phyloP scores from a whole-genome alignment of 2,888 invertebrate species.

The Crossocerus cetratus region DNA sequence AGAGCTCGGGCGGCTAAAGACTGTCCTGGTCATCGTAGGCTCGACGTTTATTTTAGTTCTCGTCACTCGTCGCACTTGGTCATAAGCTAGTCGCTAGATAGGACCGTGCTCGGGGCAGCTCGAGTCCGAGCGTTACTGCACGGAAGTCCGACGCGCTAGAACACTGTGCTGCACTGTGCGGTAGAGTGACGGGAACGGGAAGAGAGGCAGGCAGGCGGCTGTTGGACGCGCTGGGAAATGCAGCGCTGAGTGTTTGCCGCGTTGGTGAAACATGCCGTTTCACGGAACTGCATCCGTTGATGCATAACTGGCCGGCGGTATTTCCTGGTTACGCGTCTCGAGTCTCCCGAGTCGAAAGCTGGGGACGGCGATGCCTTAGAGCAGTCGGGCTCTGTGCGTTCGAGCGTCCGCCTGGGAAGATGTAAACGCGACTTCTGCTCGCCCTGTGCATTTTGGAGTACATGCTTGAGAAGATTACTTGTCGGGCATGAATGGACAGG shows the following conservation, averaged over 20 bases:
- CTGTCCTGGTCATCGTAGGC: too few relatives aligned
- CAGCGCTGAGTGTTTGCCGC: slow-evolving; percentile 13
- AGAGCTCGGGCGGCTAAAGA: too few relatives aligned
- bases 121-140: background rate
- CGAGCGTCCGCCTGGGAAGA: slow-evolving; percentile 23
- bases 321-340: background rate
- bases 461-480: slow-evolving; percentile 36
- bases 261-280: slow-evolving; percentile 3
- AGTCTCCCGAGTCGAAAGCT: slow-evolving; percentile 6
- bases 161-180: background rate
- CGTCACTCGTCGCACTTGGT: background rate
- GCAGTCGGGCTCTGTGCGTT: background rate
- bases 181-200: background rate
- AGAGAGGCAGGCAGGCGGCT: background rate
- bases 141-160: background rate
- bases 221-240: slow-evolving; percentile 4
- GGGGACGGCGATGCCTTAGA: slow-evolving; percentile 8
- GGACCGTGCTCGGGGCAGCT: too few relatives aligned
- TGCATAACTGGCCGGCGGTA: slow-evolving; percentile 21
- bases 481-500: slow-evolving; percentile 71
- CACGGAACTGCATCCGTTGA: slow-evolving; percentile 25
- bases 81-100: background rate
- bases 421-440: slow-evolving; percentile 18
- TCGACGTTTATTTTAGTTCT: too few relatives aligned
- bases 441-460: slow-evolving; percentile 24